Base-by-base conservation (phyloP, 1,140 invertebrate genomes). In the Odontomachus brunneus region DNA sequence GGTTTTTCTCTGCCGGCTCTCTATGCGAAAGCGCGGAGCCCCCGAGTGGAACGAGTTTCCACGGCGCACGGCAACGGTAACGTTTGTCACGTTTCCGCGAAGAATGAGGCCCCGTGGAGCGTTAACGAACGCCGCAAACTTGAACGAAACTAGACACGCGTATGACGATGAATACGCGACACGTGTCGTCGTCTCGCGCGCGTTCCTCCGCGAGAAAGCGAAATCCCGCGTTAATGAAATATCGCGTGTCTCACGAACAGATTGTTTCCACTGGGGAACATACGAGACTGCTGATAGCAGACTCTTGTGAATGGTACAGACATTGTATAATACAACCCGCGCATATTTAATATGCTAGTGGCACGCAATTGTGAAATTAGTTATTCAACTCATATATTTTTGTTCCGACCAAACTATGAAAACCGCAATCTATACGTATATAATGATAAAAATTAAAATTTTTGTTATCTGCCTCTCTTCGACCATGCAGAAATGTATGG, bases 51-150 rank as follows among this genome's bases (percentile, higher is more conserved):
- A 88, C 87, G 81, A 65, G 82, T 89, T 90, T 82, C 55, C 86
- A 82, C 82, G 84, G 17, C 73, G 75, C 69, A 81, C 74, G 57
- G 72, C 78, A 89, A 89, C 87, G 85, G 86, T 90, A 88, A 89
- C 88, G 80, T 90, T 86, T 84, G 90, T 90, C 86, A 84, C 84
- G 87, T 91, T 78, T 74, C 81, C 75, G 48, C 78, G 22, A 69
- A 78, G 83, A 89, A 89, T 60, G 75, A 85, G 78, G 81, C 60
- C 73, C 48, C 66, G 51, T 11, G 85, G 14, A 83, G 49, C 85
- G 84, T 85, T 87, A 88, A 83, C 63, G 87, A 90, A 85, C 85
- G 60, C 73, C 53, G 63, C 11, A 7, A 11, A 44, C 38, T 0
- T 67, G 19, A 33, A 84, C 49, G n/a, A 82, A 67, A 83, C 59